Evolutionary conservation across 1,140 invertebrate genomes (phyloP).

Genomic region (Drosophila parvula): DNA sequence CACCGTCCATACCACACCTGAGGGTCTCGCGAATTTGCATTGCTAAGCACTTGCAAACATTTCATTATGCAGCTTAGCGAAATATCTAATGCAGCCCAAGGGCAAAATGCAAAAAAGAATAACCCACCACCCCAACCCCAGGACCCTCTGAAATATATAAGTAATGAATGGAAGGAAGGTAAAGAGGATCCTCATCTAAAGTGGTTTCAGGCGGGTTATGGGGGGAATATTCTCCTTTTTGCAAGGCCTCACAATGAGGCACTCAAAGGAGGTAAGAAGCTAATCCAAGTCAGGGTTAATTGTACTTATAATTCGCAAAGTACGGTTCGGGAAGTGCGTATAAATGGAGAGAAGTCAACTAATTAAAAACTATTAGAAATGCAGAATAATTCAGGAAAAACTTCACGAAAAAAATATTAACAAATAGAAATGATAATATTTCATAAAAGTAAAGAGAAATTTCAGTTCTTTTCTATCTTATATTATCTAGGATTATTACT

Average conservation of each 20-base stretch:
- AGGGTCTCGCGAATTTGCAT: slow-evolving; percentile 62
- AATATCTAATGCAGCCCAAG: slow-evolving; percentile 55
- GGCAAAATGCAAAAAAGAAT: slow-evolving; percentile 18
- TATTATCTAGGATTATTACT: background rate
- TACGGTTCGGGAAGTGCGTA: background rate
- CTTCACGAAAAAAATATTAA: too few relatives aligned
- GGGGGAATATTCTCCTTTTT: background rate
- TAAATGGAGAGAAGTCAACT: background rate
- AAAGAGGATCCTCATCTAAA: slow-evolving; percentile 14
- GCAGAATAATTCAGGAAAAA: background rate
- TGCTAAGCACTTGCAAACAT: slow-evolving; percentile 79
- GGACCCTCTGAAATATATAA: slow-evolving; percentile 8
- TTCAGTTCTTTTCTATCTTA: background rate
- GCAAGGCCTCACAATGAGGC: background rate
- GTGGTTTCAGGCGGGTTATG: slow-evolving; percentile 16
- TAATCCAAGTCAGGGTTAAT: slow-evolving; percentile 25
- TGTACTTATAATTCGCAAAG: background rate
- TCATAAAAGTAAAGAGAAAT: background rate
- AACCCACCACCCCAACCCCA: background rate
- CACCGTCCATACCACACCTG: slow-evolving; percentile 49
- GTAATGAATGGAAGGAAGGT: slow-evolving; percentile 2
- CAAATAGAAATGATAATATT: background rate
- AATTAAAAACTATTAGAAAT: slow-evolving; percentile 1
- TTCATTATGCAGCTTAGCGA: slow-evolving; percentile 72
- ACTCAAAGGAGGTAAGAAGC: slow-evolving; percentile 17